These are phyloP conservation scores for Tetrao urogallus DNA, from an alignment of 2,113 vertebrate genomes.

Conservation along the genomic window DNA sequence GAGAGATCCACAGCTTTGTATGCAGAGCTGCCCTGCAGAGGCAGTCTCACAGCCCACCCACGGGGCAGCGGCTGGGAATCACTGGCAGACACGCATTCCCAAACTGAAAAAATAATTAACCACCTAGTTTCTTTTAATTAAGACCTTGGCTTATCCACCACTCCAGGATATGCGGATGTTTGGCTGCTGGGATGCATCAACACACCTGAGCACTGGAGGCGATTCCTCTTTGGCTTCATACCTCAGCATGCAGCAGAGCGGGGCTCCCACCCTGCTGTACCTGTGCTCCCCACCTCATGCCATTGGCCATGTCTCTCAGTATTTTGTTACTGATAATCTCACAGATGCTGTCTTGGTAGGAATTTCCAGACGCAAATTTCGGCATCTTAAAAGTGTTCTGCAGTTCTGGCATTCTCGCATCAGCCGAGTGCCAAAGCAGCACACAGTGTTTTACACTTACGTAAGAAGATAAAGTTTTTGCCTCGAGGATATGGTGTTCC, in stretches of 20 bases:
- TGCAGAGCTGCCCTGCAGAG: neutral
- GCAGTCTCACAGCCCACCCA: constrained; percentile 46
- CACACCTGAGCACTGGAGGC: constrained; percentile 67
- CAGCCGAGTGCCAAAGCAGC: constrained; percentile 17
- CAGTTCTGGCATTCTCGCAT: neutral
- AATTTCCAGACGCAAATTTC: constrained; percentile 7
- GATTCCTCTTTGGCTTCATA: neutral
- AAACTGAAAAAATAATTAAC: constrained; percentile 29
- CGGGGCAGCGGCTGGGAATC: constrained; percentile 4
- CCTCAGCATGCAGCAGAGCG: neutral
- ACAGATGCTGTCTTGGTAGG: neutral
- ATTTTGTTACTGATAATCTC: neutral
- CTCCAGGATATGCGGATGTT: constrained; percentile 58
- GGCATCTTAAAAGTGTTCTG: neutral
- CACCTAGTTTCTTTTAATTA: constrained; percentile 52
- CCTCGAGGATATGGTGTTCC: constrained; percentile 57
- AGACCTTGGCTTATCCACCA: constrained; percentile 31
- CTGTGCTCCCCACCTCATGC: neutral
- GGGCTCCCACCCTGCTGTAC: neutral
- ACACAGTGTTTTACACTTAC: neutral
- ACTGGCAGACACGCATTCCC: neutral
- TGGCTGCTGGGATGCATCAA: constrained; percentile 42
- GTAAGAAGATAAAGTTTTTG: constrained; percentile 44
- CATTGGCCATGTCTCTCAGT: neutral
- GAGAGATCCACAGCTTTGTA: neutral